Evolutionary conservation across 2,113 vertebrate species (phyloP).

Genomic region (Cygnus buccinator): DNA sequence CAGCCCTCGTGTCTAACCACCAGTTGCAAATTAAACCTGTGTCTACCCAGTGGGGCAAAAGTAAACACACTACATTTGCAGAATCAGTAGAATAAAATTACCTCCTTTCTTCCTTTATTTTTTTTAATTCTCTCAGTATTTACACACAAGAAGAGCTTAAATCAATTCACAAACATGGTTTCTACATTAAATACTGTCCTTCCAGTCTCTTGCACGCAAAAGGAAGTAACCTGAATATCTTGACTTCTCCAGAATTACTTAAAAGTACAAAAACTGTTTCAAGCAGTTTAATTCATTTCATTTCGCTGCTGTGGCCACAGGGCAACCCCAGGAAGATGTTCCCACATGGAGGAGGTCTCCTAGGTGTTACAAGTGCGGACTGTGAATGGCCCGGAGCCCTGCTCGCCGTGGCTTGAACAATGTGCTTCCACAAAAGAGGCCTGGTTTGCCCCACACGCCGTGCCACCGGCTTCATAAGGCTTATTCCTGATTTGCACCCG

Average conservation of each 20-base stretch:
- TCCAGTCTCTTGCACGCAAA: neutral
- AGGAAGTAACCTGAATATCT: conserved; percentile 9
- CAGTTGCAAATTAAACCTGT: neutral
- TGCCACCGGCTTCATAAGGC: neutral
- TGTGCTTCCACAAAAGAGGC: neutral
- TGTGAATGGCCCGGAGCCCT: neutral
- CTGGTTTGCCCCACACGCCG: neutral
- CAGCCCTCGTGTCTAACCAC: neutral
- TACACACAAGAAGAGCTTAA: conserved; percentile 65
- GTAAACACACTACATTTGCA: conserved; percentile 11
- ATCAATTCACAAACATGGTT: neutral
- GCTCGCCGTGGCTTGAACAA: neutral
- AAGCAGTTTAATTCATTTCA: conserved; percentile 25
- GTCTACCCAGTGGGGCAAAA: neutral
- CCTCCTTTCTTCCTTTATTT: conserved; percentile 53
- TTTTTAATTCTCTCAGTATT: conserved; percentile 71
- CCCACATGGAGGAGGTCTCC: conserved; percentile 21
- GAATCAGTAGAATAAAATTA: conserved; percentile 66
- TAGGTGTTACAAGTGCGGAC: neutral
- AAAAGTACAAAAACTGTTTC: conserved; percentile 31
- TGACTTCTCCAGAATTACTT: neutral
- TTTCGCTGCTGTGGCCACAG: neutral
- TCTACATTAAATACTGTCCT: conserved; percentile 19
- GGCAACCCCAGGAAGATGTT: neutral
- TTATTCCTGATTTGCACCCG: neutral